A percentile compares a stretch with the other conserved stretches of the same genome.
These are phyloP conservation scores for Eupelmus urozonus DNA, from an alignment of 2,888 invertebrate genomes.

Conservation along the genomic window DNA sequence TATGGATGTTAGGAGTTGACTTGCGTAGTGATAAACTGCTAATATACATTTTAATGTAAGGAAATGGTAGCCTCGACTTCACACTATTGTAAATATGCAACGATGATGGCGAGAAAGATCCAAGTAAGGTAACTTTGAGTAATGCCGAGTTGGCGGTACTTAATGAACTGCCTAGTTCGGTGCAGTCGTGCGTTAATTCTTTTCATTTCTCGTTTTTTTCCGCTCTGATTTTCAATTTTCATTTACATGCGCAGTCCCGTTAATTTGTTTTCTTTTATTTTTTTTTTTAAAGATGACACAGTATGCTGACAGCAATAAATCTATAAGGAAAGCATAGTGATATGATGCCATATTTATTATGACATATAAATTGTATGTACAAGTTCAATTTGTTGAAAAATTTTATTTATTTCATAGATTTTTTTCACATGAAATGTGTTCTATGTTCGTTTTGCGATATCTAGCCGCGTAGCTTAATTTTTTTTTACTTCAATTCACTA, in stretches of 20 bases:
- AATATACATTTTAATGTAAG: not conserved
- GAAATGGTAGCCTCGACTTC: not conserved
- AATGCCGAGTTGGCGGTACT: slow-evolving; percentile 7
- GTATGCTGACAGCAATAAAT: not conserved
- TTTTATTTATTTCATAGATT: slow-evolving; percentile 40
- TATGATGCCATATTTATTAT: slow-evolving; percentile 40
- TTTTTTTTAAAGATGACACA: not conserved
- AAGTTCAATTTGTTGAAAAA: slow-evolving; percentile 27
- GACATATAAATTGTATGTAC: slow-evolving; percentile 41
- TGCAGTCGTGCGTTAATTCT: slow-evolving; percentile 15
- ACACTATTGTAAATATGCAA: slow-evolving; percentile 18
- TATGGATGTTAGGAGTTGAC: too few relatives aligned
- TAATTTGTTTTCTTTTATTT: not conserved
- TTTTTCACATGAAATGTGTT: slow-evolving; percentile 3
- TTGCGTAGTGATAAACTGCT: too few relatives aligned
- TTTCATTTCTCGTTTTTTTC: slow-evolving; percentile 3
- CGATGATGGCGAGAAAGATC: not conserved
- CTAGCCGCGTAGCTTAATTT: not conserved
- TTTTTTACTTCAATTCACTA: not conserved
- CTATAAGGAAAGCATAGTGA: slow-evolving; percentile 1
- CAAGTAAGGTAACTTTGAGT: slow-evolving; percentile 16
- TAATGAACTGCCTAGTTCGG: not conserved
- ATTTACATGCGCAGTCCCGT: not conserved
- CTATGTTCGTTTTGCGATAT: slow-evolving; percentile 4
- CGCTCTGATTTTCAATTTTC: not conserved